Conservation (phyloP, 2,888 invertebrate genomes). For the Hedya salicella region DNA sequence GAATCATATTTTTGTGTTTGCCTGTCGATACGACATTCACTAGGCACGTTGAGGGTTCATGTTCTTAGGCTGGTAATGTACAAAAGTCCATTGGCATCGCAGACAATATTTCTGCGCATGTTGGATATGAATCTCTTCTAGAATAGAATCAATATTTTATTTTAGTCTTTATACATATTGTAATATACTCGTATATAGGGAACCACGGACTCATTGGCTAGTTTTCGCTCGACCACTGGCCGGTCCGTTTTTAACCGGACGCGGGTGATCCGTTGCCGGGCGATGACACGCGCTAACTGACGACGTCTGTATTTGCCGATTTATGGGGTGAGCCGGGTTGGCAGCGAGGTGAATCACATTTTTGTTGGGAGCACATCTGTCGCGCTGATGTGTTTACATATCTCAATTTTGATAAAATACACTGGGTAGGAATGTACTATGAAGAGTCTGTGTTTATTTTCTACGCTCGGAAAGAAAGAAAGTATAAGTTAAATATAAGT, state of each 20-base stretch:
- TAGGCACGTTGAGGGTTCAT: no score
- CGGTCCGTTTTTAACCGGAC: conserved; percentile 37
- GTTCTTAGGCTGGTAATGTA: no score
- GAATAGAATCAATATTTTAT: no score
- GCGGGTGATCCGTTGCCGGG: conserved; percentile 36
- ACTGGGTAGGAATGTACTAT: not conserved
- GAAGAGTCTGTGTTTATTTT: not conserved
- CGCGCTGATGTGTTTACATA: conserved; percentile 10
- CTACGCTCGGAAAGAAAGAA: no score
- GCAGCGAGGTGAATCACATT: conserved; percentile 36
- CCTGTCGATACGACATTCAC: no score
- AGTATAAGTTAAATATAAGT: no score
- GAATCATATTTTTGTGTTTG: conserved; percentile 36
- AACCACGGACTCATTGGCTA: conserved; percentile 7
- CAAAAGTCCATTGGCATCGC: no score
- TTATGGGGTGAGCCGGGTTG: conserved; percentile 37
- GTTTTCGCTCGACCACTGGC: not conserved
- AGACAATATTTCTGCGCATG: no score
- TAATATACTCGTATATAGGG: no score
- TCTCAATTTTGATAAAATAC: not conserved
- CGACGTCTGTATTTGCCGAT: conserved; percentile 39
- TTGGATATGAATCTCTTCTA: no score
- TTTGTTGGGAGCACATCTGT: conserved; percentile 30
- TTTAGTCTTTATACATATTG: no score
- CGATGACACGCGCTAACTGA: conserved; percentile 35